phyloP scores from a whole-genome alignment of 30 jellyfish, hydroid and myxozoan genomes.

The Rhopilema esculentum region DNA sequence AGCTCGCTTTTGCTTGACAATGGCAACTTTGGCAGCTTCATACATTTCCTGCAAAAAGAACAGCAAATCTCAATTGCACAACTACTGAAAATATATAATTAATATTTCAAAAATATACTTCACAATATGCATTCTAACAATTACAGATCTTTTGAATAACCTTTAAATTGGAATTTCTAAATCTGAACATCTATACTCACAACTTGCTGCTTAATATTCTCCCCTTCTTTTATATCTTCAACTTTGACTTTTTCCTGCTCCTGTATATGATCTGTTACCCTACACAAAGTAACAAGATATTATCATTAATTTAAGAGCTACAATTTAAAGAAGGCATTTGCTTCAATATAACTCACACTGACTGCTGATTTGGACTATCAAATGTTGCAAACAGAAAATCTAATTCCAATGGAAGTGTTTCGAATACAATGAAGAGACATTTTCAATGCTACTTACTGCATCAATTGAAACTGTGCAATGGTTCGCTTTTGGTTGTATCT shows the following conservation, averaged over 20 bases:
- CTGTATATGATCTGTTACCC: constrained; percentile 68
- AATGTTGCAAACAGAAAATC: too few relatives aligned
- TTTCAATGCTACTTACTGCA: constrained; percentile 70
- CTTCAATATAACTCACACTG: too few relatives aligned
- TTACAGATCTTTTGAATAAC: too few relatives aligned
- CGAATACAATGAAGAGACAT: neutral
- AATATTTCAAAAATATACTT: too few relatives aligned
- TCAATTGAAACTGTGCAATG: constrained; percentile 69
- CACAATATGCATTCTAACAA: too few relatives aligned
- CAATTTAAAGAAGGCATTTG: too few relatives aligned
- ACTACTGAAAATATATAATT: neutral
- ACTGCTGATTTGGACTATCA: too few relatives aligned
- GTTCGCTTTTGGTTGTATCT: constrained; percentile 52
- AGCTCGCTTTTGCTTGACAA: constrained; percentile 47
- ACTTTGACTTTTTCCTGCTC: constrained; percentile 48
- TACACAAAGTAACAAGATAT: neutral
- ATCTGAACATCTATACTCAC: constrained; percentile 48
- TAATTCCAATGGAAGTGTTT: too few relatives aligned
- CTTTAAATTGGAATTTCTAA: too few relatives aligned
- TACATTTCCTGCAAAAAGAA: constrained; percentile 59
- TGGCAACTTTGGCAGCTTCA: constrained; percentile 76
- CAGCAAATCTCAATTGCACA: neutral
- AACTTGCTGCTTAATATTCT: constrained; percentile 74
- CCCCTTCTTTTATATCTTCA: constrained; percentile 82
- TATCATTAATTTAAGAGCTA: too few relatives aligned